These are phyloP conservation scores for Alectura lathami DNA, from an alignment of 2,113 vertebrate species.

Conservation along the genomic window DNA sequence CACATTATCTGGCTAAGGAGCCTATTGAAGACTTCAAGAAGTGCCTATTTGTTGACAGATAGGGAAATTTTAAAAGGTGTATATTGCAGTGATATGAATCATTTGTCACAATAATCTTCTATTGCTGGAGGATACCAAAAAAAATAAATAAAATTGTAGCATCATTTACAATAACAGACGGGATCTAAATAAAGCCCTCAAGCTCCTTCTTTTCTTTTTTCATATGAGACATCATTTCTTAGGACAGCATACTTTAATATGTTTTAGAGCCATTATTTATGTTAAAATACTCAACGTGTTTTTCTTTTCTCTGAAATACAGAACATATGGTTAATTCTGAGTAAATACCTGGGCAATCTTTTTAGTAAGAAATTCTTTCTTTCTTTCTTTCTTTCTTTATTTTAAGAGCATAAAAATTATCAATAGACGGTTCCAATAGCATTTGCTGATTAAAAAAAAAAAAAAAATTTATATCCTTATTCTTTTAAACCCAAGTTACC, in stretches of 20 bases:
- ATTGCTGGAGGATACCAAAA: conserved; percentile 70
- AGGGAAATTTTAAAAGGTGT: conserved; percentile 70
- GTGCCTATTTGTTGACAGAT: conserved; percentile 64
- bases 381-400: neutral
- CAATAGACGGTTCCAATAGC: neutral
- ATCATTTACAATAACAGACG: conserved; percentile 61
- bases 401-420: neutral
- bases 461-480: neutral
- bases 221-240: neutral
- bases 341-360: neutral
- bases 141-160: conserved; percentile 59
- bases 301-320: neutral
- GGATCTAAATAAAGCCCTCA: conserved; percentile 44
- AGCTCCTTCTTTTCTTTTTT: neutral
- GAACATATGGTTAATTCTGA: neutral
- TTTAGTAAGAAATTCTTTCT: neutral
- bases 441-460: neutral
- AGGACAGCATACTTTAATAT: neutral
- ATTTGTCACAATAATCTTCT: conserved; percentile 78
- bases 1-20: conserved; percentile 61
- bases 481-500: neutral
- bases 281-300: neutral
- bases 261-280: neutral
- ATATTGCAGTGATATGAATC: conserved; percentile 67
- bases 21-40: conserved; percentile 63